Evolutionary conservation across 2,797 vertebrate genomes (phyloP), one percentile per base, ranked within the genome.

Genomic region (Rhyacichthys aspro): DNA sequence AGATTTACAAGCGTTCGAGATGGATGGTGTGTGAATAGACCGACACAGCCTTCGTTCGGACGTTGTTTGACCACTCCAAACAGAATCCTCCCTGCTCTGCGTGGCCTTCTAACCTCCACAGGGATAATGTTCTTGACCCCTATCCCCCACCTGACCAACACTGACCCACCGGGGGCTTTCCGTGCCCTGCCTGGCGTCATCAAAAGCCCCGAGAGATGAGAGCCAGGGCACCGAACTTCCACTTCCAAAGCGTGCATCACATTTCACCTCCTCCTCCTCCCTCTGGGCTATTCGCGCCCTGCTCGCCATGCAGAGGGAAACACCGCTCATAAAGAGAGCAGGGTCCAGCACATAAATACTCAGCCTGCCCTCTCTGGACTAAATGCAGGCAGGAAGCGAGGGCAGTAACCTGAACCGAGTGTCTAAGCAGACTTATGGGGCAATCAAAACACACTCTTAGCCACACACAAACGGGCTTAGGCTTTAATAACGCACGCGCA

Each of bases 261-360:
- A 62, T 82, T 82, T 76, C 79, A 72, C 19, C 43, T 1, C 33
- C 47, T 11, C 8, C 42, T n/a, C 11, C 14, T 41, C 9, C 36
- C 19, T 1, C 38, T 2, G 11, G 46, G 44, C 53, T 78, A 76
- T 83, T 82, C 68, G 1, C 73, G 11, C 78, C 61, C 64, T 59
- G 63, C 75, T 68, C 23, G 19, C 38, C 75, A 76, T 39, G 78
- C 70, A 39, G 71, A 71, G 83, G 85, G 84, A 82, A 88, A 74
- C 85, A 76, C 85, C 76, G 18, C 66, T 72, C 73, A 68, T 83
- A 79, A 85, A 86, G 65, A 63, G 44, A 72, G 73, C 60, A 59
- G 61, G 56, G 54, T 48, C 58, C 47, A 36, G 62, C 65, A 72
- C 80, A 83, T 81, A 79, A 87, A 83, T 72, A 78, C 66, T 55